phyloP scores from a whole-genome alignment of 1,140 invertebrate genomes.

The Drosophila serrata region DNA sequence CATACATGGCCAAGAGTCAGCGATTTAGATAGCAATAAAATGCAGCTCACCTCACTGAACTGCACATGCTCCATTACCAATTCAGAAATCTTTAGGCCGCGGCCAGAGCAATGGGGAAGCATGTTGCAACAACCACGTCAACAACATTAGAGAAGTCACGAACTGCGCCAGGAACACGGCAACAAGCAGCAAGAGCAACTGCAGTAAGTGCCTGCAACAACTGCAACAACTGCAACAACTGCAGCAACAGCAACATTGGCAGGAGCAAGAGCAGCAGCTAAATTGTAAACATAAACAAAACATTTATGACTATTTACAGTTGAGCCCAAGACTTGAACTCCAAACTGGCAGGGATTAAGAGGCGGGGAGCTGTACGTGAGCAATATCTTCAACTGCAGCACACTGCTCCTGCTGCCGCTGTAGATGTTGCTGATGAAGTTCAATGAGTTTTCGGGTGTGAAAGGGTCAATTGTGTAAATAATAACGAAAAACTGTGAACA shows the following conservation, averaged over 20 bases:
- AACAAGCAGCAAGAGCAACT: slow-evolving; percentile 24
- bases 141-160: slow-evolving; percentile 81
- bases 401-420: slow-evolving; percentile 19
- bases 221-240: slow-evolving; percentile 2
- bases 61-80: slow-evolving; percentile 82
- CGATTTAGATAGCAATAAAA: slow-evolving; percentile 83
- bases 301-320: slow-evolving; percentile 84
- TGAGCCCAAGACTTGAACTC: slow-evolving; percentile 64
- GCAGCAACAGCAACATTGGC: slow-evolving; percentile 2
- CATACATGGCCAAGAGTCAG: slow-evolving; percentile 68
- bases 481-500: slow-evolving; percentile 81
- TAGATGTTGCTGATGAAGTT: slow-evolving; percentile 67
- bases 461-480: slow-evolving; percentile 84
- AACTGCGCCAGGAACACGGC: slow-evolving; percentile 63
- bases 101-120: slow-evolving; percentile 56
- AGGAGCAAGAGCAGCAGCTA: slow-evolving; percentile 61
- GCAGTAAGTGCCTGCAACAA: slow-evolving; percentile 18
- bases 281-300: slow-evolving; percentile 84
- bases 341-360: slow-evolving; percentile 22
- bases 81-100: slow-evolving; percentile 78
- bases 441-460: slow-evolving; percentile 79
- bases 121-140: slow-evolving; percentile 75
- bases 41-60: slow-evolving; percentile 78
- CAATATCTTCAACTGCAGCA: slow-evolving; percentile 19
- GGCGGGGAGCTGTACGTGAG: slow-evolving; percentile 54